Percentiles rank a stretch among this genome's conserved stretches.
These are phyloP conservation scores for Lordiphosa andalusiaca DNA, from an alignment of 2,888 invertebrate species.

Conservation along the genomic window DNA sequence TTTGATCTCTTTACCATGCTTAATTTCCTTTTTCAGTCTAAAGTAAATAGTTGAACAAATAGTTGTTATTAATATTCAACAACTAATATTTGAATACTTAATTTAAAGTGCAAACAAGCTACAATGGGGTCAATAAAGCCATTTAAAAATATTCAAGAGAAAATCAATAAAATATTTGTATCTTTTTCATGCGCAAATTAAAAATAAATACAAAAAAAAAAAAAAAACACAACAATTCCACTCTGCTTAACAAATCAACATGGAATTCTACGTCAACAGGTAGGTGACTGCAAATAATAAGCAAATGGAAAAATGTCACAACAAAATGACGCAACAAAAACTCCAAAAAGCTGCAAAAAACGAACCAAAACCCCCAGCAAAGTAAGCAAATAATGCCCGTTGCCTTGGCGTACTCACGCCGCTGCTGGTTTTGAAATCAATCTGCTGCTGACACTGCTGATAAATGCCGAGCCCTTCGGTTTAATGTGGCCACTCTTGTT, in stretches of 20 bases:
- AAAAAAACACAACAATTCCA: too few species aligned
- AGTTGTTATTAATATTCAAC: too few species aligned
- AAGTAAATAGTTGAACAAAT: too few species aligned
- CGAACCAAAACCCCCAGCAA: constrained; percentile 23
- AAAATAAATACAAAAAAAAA: too few species aligned
- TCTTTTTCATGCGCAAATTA: too few species aligned
- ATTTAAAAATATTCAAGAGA: too few species aligned
- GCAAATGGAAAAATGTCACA: not conserved
- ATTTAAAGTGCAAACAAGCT: too few species aligned
- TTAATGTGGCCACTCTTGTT: constrained; percentile 33
- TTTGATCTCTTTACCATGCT: too few species aligned
- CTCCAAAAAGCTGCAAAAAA: constrained; percentile 4
- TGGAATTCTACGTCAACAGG: constrained; percentile 12
- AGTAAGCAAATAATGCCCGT: constrained; percentile 49
- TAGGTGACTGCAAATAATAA: constrained; percentile 21
- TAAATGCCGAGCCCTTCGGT: constrained; percentile 41
- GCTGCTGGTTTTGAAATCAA: constrained; percentile 51
- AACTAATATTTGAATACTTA: too few species aligned
- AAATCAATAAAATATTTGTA: too few species aligned
- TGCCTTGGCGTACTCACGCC: constrained; percentile 9
- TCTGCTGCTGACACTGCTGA: constrained; percentile 58
- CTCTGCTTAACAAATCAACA: constrained; percentile 2
- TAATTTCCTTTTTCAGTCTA: too few species aligned
- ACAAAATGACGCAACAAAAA: not conserved
- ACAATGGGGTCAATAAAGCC: too few species aligned